These are phyloP conservation scores for Morpho deidamia DNA, from an alignment of 2,888 invertebrate genomes.

Conservation along the genomic window DNA sequence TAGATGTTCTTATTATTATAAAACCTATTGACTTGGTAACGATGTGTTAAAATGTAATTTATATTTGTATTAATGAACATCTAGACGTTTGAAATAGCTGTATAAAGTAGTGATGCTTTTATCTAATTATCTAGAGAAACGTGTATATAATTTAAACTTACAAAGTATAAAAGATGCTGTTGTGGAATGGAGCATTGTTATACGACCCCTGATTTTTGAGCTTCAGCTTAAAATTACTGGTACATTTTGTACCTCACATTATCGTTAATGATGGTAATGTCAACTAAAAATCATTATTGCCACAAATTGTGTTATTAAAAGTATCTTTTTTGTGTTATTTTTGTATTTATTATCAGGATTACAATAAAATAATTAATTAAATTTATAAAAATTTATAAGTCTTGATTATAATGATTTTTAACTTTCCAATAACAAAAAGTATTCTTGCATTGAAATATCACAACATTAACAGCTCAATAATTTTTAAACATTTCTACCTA, in stretches of 20 bases:
- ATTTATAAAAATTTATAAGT: too few species aligned
- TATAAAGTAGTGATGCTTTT: constrained; percentile 9
- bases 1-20: constrained; percentile 8
- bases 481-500: not conserved
- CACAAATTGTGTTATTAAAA: not conserved
- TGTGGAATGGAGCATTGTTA: not conserved
- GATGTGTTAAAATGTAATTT: not conserved
- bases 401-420: too few species aligned
- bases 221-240: too few species aligned
- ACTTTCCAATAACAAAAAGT: not conserved
- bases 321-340: too few species aligned
- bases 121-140: not conserved
- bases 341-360: too few species aligned
- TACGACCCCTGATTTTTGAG: not conserved
- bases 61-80: not conserved
- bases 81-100: constrained; percentile 5
- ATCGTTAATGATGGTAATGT: not conserved
- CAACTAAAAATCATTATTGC: not conserved
- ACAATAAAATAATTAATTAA: too few species aligned
- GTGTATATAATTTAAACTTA: not conserved
- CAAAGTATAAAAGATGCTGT: not conserved
- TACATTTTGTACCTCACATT: too few species aligned
- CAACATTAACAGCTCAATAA: not conserved
- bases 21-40: not conserved
- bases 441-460: not conserved